phyloP scores from a whole-genome alignment of 2,888 invertebrate species.

The Bembecia ichneumoniformis region DNA sequence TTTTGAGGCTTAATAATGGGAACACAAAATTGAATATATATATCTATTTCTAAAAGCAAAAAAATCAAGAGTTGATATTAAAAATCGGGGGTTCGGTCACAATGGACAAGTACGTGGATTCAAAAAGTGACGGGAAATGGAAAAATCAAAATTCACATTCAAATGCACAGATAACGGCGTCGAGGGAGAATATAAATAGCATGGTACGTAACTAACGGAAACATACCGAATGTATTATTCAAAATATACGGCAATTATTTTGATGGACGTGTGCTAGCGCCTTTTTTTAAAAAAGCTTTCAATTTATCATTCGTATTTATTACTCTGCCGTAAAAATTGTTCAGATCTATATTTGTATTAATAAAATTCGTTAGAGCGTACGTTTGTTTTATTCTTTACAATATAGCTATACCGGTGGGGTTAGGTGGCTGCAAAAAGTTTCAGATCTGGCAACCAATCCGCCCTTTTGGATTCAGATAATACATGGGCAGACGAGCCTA shows the following conservation, averaged over 20 bases:
- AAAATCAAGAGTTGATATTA: conserved; percentile 42
- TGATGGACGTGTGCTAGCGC: neutral
- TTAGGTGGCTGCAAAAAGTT: too few species aligned
- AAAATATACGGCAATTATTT: neutral
- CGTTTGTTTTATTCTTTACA: too few species aligned
- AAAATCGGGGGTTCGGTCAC: conserved; percentile 36
- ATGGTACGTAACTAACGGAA: conserved; percentile 15
- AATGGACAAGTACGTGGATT: conserved; percentile 37
- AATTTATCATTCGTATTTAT: conserved; percentile 1
- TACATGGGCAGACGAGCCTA: too few species aligned
- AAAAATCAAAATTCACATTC: conserved; percentile 57
- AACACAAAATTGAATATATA: neutral
- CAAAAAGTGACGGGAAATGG: conserved; percentile 53
- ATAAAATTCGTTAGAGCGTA: too few species aligned
- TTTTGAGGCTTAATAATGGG: neutral
- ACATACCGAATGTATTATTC: conserved; percentile 3
- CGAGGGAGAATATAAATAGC: conserved; percentile 14
- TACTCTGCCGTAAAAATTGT: neutral
- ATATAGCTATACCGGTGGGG: too few species aligned
- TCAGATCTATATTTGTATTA: neutral
- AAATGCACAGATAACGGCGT: conserved; percentile 34
- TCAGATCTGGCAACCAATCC: too few species aligned
- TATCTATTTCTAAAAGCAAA: conserved; percentile 22
- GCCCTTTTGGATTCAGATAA: too few species aligned
- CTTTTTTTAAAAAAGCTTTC: conserved; percentile 2